Percentiles rank a stretch among this genome's conserved stretches.
Evolutionary conservation across 2,888 invertebrate species (phyloP).

Genomic region (Protonemura montana): DNA sequence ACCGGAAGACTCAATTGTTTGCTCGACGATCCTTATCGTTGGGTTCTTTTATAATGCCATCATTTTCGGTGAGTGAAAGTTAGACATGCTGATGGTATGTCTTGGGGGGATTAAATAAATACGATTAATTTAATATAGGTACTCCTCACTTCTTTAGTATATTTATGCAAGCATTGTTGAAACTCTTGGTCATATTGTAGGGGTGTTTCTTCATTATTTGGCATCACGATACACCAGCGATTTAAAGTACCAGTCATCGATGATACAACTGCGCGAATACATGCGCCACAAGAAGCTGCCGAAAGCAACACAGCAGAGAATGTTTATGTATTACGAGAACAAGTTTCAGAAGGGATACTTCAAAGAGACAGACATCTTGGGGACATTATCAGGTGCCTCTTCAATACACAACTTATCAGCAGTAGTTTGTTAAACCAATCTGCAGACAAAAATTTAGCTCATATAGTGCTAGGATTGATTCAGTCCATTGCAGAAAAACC

Average conservation of each 20-base stretch:
- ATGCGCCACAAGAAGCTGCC: slow-evolving; percentile 68
- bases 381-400: slow-evolving; percentile 63
- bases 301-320: slow-evolving; percentile 61
- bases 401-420: too few species aligned
- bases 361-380: slow-evolving; percentile 64
- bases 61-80: background rate
- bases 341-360: slow-evolving; percentile 67
- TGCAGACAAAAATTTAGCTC: too few species aligned
- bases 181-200: background rate
- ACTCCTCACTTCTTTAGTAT: too few species aligned
- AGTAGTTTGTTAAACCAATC: too few species aligned
- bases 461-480: too few species aligned
- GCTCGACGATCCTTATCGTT: background rate
- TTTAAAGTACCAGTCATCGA: slow-evolving; percentile 63
- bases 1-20: background rate
- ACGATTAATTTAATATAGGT: too few species aligned
- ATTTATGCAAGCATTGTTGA: background rate
- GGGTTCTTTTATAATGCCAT: background rate
- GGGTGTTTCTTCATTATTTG: slow-evolving; percentile 56
- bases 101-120: too few species aligned
- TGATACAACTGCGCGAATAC: slow-evolving; percentile 65
- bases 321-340: slow-evolving; percentile 67
- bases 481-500: too few species aligned
- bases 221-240: slow-evolving; percentile 51
- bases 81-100: too few species aligned